These are phyloP conservation scores for Trachelus tabidus DNA, from an alignment of 2,888 invertebrate species.

Conservation along the genomic window DNA sequence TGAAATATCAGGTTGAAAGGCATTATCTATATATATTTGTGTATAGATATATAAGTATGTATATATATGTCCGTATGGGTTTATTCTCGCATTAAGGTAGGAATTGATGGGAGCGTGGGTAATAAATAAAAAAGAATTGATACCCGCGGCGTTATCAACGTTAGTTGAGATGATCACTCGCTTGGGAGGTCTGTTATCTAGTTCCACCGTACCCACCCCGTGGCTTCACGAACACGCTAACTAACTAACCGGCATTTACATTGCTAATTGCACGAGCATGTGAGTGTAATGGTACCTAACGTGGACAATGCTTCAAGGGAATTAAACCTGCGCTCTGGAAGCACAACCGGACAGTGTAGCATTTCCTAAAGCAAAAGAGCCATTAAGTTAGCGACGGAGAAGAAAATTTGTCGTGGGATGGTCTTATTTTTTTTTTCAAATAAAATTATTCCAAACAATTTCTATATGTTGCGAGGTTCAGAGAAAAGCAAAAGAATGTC, in stretches of 20 bases:
- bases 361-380: conserved; percentile 25
- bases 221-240: conserved; percentile 61
- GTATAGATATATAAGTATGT: neutral
- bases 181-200: conserved; percentile 64
- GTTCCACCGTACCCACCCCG: conserved; percentile 34
- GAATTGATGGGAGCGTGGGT: conserved; percentile 8
- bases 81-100: neutral
- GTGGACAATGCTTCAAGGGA: conserved; percentile 59
- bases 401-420: neutral
- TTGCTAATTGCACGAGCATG: conserved; percentile 64
- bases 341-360: conserved; percentile 2
- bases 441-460: neutral
- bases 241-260: conserved; percentile 65
- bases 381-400: conserved; percentile 12
- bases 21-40: neutral
- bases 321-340: conserved; percentile 43
- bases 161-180: conserved; percentile 59
- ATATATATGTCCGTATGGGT: neutral
- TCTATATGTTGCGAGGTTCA: neutral
- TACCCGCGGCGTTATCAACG: conserved; percentile 52
- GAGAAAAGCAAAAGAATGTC: too few species aligned
- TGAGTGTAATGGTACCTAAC: conserved; percentile 60
- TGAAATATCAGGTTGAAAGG: neutral
- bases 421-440: neutral
- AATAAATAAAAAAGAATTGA: conserved; percentile 46